Evolutionary conservation across 2,113 vertebrate genomes (phyloP).

Genomic region (Apteryx mantelli): DNA sequence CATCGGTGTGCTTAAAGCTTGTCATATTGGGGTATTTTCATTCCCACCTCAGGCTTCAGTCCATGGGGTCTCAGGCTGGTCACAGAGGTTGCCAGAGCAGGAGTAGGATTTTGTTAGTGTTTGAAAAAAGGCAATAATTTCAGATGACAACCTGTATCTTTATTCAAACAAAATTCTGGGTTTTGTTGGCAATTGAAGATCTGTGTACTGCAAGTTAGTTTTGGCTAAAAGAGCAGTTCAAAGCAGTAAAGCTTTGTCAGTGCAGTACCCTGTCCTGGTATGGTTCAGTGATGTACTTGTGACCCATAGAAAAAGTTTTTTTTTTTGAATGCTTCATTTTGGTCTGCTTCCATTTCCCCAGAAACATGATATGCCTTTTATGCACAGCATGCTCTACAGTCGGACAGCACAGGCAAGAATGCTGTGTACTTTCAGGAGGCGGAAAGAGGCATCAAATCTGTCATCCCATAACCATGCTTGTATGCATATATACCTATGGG

Average conservation of each 20-base stretch:
- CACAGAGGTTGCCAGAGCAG: not conserved
- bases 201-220: not conserved
- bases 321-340: not conserved
- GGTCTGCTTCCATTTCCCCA: not conserved
- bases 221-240: not conserved
- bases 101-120: not conserved
- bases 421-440: not conserved
- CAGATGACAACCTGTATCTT: not conserved
- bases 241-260: too few relatives aligned
- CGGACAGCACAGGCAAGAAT: not conserved
- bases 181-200: not conserved
- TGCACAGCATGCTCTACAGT: rapidly evolving
- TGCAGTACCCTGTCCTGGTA: too few relatives aligned
- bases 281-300: not conserved
- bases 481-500: not conserved
- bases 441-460: not conserved
- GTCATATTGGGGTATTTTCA: rapidly evolving
- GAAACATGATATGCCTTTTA: not conserved
- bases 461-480: not conserved
- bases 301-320: not conserved
- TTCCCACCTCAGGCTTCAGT: not conserved
- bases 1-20: not conserved
- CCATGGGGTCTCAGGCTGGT: rapidly evolving
- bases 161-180: not conserved
- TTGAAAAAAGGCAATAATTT: not conserved